phyloP scores from a whole-genome alignment of 1,140 invertebrate genomes.

The Popillia japonica region DNA sequence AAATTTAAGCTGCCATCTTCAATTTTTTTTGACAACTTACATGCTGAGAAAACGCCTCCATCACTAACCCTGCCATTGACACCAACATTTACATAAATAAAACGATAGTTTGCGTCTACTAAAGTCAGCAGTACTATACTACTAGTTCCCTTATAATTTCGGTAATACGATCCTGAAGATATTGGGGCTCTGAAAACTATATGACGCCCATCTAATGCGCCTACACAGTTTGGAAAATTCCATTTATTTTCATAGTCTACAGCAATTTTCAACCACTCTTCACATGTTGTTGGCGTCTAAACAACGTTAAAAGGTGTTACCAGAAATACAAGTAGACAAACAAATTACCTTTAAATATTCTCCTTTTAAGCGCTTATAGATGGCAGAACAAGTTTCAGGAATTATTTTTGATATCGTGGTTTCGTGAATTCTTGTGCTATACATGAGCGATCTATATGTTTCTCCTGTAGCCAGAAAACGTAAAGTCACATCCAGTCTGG shows the following conservation, averaged over 20 bases:
- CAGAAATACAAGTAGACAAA: background rate
- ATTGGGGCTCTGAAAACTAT: conserved; percentile 56
- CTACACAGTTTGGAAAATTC: conserved; percentile 61
- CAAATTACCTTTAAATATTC: conserved; percentile 36
- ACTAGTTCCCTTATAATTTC: conserved; percentile 46
- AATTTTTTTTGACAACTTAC: conserved; percentile 42
- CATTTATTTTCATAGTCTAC: conserved; percentile 52
- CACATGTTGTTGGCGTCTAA: conserved; percentile 20
- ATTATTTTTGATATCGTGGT: conserved; percentile 48
- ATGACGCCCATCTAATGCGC: conserved; percentile 63
- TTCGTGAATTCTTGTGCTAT: conserved; percentile 50
- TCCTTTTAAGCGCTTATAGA: conserved; percentile 16
- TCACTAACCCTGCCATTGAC: conserved; percentile 53
- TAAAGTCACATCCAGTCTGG: conserved; percentile 47
- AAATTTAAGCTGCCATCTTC: conserved; percentile 39
- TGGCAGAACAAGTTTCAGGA: conserved; percentile 43
- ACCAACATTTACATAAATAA: conserved; percentile 54
- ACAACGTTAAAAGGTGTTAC: background rate
- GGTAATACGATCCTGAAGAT: conserved; percentile 53
- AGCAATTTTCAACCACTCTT: conserved; percentile 49
- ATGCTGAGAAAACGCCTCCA: conserved; percentile 51
- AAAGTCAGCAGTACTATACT: conserved; percentile 53
- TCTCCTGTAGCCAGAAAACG: conserved; percentile 52
- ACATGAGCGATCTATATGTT: conserved; percentile 47
- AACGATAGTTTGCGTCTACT: conserved; percentile 56